Evolutionary conservation across 2,113 vertebrate species (phyloP).

Genomic region (Origma solitaria): DNA sequence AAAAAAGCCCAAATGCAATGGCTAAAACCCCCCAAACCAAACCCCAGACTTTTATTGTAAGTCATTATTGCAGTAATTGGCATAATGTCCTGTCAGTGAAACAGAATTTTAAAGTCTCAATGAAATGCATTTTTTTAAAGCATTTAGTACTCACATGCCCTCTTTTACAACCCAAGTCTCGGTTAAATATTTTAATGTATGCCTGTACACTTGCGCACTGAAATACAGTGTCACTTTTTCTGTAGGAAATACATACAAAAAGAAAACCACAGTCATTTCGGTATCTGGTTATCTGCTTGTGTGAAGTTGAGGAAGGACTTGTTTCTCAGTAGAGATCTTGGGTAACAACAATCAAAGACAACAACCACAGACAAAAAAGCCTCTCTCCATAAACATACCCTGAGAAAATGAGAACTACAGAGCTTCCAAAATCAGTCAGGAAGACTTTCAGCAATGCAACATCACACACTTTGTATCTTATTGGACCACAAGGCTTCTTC

Average conservation of each 20-base stretch:
- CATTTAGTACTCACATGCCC: fast-evolving
- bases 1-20: background rate
- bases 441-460: slow-evolving; percentile 73
- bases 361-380: background rate
- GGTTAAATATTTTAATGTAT: background rate
- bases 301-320: background rate
- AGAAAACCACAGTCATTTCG: background rate
- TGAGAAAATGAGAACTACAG: slow-evolving; percentile 64
- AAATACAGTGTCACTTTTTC: background rate
- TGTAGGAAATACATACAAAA: fast-evolving
- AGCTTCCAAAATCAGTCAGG: slow-evolving; percentile 81
- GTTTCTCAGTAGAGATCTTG: background rate
- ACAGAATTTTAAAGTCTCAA: background rate
- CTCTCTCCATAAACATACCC: slow-evolving; percentile 66
- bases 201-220: background rate
- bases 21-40: background rate
- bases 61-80: background rate
- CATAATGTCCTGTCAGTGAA: background rate
- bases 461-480: slow-evolving; percentile 69
- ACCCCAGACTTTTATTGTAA: background rate
- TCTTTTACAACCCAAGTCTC: background rate
- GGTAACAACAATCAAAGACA: background rate
- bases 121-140: background rate
- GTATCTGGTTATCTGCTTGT: background rate
- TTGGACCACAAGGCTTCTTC: slow-evolving; percentile 47